Evolutionary conservation across 92 coral and sea anemone genomes (phyloP).

Genomic region (Siderastrea siderea): DNA sequence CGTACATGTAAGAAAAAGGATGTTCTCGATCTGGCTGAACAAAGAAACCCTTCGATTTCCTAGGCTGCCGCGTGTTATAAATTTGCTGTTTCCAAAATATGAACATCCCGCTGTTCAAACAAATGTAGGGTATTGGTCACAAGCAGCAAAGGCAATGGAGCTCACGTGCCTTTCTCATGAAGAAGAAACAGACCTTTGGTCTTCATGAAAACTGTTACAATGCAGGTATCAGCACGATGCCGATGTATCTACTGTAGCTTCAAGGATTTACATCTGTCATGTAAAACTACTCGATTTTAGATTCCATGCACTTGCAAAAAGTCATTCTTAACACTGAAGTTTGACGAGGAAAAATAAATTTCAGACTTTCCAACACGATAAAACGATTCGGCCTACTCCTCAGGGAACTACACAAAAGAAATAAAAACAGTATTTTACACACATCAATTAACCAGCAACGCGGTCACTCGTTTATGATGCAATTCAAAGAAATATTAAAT

Average conservation of each 20-base stretch:
- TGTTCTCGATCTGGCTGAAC: background rate
- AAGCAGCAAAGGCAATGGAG: background rate
- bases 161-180: conserved; percentile 31
- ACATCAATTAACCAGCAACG: too few relatives aligned
- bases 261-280: too few relatives aligned
- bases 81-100: background rate
- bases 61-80: conserved; percentile 1
- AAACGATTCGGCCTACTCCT: too few relatives aligned
- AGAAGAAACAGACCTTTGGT: conserved; percentile 17
- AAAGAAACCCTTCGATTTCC: background rate
- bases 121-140: background rate
- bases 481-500: background rate
- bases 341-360: too few relatives aligned
- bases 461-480: background rate
- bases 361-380: too few relatives aligned
- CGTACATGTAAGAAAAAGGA: background rate
- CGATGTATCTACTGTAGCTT: background rate
- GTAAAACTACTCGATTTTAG: background rate
- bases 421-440: too few relatives aligned
- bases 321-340: too few relatives aligned
- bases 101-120: conserved; percentile 13
- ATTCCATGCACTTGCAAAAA: too few relatives aligned
- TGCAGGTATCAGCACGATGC: background rate
- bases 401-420: too few relatives aligned
- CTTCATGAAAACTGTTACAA: background rate